These are phyloP conservation scores for Pleuronectes platessa DNA, from an alignment of 2,113 vertebrate species.

Conservation along the genomic window DNA sequence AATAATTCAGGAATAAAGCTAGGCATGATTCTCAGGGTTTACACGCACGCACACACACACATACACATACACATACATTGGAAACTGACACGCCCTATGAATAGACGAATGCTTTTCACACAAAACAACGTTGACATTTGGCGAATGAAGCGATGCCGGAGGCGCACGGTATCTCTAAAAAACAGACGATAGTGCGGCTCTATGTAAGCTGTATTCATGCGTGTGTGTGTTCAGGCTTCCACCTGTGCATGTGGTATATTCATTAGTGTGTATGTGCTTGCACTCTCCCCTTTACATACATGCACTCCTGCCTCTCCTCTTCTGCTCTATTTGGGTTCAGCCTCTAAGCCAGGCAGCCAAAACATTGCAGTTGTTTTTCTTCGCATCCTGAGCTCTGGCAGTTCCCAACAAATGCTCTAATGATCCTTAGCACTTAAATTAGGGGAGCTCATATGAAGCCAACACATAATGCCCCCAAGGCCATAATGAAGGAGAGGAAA, in stretches of 20 bases:
- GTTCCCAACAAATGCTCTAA: slow-evolving; percentile 42
- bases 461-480: slow-evolving; percentile 8
- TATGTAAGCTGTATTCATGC: background rate
- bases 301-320: background rate
- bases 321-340: background rate
- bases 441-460: slow-evolving; percentile 8
- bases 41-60: background rate
- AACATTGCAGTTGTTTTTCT: slow-evolving; percentile 37
- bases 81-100: background rate
- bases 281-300: background rate
- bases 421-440: slow-evolving; percentile 30
- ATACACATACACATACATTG: background rate
- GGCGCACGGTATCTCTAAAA: background rate
- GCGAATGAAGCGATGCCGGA: background rate
- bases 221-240: background rate
- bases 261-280: background rate
- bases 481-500: background rate
- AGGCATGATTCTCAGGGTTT: too few relatives aligned
- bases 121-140: background rate
- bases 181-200: background rate
- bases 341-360: slow-evolving; percentile 8
- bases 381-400: slow-evolving; percentile 12
- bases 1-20: background rate
- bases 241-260: background rate
- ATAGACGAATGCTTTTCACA: background rate